phyloP scores from a whole-genome alignment of 2,797 vertebrate genomes.

The Fistularia tabacaria region DNA sequence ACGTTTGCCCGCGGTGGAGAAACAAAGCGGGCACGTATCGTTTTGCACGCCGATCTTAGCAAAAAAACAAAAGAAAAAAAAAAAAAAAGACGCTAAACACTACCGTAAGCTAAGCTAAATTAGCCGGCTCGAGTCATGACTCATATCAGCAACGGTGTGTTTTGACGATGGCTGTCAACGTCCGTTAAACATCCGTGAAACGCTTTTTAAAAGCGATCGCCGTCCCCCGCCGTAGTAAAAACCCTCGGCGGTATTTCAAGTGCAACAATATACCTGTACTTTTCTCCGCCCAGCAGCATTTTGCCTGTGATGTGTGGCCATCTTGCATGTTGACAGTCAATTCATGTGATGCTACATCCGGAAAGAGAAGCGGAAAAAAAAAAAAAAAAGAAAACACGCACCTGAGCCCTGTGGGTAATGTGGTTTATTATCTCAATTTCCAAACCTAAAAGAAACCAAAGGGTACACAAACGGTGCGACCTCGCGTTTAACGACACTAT shows the following conservation, averaged over 20 bases:
- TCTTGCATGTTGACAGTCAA: conserved; percentile 98
- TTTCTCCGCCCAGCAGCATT: conserved; percentile 98
- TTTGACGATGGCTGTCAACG: neutral
- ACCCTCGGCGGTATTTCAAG: conserved; percentile 5
- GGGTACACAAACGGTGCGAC: neutral
- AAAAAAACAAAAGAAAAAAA: too few relatives aligned
- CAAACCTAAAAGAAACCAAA: neutral
- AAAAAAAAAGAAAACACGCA: conserved; percentile 52
- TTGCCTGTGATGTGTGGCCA: conserved; percentile 99
- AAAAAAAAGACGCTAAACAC: conserved; percentile 35
- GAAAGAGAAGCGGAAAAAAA: conserved; percentile 44
- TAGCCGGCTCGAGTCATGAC: conserved; percentile 62
- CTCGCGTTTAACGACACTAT: too few relatives aligned
- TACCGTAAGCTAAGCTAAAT: conserved; percentile 52
- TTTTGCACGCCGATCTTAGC: conserved; percentile 39
- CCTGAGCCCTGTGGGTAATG: conserved; percentile 59
- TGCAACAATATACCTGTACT: conserved; percentile 85
- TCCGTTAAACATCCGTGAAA: neutral
- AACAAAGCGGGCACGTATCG: neutral
- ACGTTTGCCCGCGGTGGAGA: neutral
- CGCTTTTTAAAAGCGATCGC: neutral
- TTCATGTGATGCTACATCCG: conserved; percentile 81
- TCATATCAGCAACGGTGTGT: conserved; percentile 20
- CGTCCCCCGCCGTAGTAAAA: neutral
- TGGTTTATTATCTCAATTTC: conserved; percentile 14